Evolutionary conservation across 2,113 vertebrate species (phyloP).

Genomic region (Desmodus rotundus): DNA sequence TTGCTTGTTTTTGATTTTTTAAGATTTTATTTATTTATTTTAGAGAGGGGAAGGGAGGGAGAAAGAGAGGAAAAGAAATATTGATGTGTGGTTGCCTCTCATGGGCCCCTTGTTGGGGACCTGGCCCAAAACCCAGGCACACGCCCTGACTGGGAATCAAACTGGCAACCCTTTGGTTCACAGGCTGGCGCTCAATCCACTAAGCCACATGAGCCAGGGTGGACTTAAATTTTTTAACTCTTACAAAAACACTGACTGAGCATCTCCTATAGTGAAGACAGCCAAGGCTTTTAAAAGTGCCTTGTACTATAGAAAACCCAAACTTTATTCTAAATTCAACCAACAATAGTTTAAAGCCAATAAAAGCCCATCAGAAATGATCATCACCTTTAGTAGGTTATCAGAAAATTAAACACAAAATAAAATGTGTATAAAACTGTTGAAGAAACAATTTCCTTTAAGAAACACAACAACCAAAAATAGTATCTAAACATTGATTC

Average conservation of each 20-base stretch:
- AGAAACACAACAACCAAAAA: not conserved
- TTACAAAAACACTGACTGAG: not conserved
- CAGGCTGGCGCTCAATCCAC: too few relatives aligned
- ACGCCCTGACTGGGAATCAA: too few relatives aligned
- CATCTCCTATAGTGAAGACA: not conserved
- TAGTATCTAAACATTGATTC: not conserved
- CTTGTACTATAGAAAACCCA: not conserved
- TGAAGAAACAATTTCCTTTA: not conserved
- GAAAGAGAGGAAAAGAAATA: too few relatives aligned
- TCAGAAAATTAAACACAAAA: slow-evolving; percentile 24
- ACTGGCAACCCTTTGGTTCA: too few relatives aligned
- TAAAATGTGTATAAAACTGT: not conserved
- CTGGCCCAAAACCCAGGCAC: too few relatives aligned
- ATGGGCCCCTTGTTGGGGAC: too few relatives aligned
- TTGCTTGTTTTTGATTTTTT: not conserved
- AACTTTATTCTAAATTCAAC: not conserved
- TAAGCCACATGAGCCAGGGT: too few relatives aligned
- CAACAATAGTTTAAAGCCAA: not conserved
- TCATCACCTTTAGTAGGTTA: not conserved
- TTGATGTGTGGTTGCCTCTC: too few relatives aligned
- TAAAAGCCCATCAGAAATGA: not conserved
- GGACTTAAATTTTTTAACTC: not conserved
- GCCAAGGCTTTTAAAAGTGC: not conserved
- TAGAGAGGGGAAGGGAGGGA: too few relatives aligned
- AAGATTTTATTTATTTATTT: too few relatives aligned